Evolutionary conservation across 2,113 vertebrate species (phyloP), one percentile per base, ranked within the genome.

Genomic region (Semnopithecus entellus): DNA sequence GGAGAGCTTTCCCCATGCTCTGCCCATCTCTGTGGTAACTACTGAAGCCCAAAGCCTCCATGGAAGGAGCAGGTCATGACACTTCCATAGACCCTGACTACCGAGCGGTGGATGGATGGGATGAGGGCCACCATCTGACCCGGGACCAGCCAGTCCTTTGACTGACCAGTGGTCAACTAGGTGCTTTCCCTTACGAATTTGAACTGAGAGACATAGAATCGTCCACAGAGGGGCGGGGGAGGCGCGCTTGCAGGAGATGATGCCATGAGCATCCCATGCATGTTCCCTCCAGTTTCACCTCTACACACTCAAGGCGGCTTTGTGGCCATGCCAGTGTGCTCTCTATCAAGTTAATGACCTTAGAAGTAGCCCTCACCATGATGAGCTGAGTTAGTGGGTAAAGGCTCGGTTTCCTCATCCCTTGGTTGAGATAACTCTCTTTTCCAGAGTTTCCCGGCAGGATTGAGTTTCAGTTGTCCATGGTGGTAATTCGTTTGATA

Each of bases 211-310:
- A 35, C 73, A 64, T 1, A 86, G 40, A 27, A 38, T 75, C 12
- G 35, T 89, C 27, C 0, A 1, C 12, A 6, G 18, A 48, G 30
- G 0, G 5, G 6, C 61, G 0, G 2, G 61, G 61, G 61, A 38
- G 13, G 32, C 1, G n/a, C 11, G 23, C 40, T 66, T 6, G 32
- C 4, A 5, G 70, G 40, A 61, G 45, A 14, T 2, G 5, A 12
- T 32, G 5, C 13, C 27, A 30, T 40, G 40, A 5, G 38, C 48
- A n/a, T 18, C 40, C 9, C 22, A 8, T 2, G 2, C 12, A 0
- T 5, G 1, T 12, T 32, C 40, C 43, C 43, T 55, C n/a, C 23
- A 5, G 18, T 30, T 23, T 48, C 82, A 27, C 76, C 57, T 83
- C 50, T 43, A 9, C 35, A 43, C 3, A 1, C 25, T 23, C 48